Evolutionary conservation across 2,797 vertebrate genomes (phyloP).

Genomic region (Aulostomus chinensis): DNA sequence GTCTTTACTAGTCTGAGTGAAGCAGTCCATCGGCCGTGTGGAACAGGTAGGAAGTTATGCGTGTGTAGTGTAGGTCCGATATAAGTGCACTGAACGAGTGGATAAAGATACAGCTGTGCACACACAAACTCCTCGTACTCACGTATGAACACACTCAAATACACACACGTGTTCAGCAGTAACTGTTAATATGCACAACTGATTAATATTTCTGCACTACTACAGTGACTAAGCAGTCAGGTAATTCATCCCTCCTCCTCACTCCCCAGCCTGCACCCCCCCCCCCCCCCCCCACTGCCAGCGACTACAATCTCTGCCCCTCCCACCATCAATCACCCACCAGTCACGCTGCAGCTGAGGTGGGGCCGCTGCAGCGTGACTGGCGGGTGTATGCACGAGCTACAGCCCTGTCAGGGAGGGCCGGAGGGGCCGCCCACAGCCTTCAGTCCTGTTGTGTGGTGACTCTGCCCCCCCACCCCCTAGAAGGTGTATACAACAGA

Average conservation of each 20-base stretch:
- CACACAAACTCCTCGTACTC: slow-evolving; percentile 49
- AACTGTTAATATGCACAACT: slow-evolving; percentile 77
- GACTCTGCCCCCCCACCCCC: slow-evolving; percentile 30
- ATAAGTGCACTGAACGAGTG: slow-evolving; percentile 78
- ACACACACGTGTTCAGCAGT: slow-evolving; percentile 67
- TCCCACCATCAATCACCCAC: slow-evolving; percentile 16
- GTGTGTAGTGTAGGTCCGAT: slow-evolving; percentile 73
- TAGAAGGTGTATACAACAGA: slow-evolving; percentile 52
- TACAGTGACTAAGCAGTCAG: slow-evolving; percentile 69
- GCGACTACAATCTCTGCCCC: slow-evolving; percentile 18
- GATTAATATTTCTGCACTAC: slow-evolving; percentile 75
- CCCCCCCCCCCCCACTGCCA: slow-evolving; percentile 30
- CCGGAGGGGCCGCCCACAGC: slow-evolving; percentile 23
- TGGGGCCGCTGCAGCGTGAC: slow-evolving; percentile 51
- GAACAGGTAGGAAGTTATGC: slow-evolving; percentile 50
- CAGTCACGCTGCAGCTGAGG: slow-evolving; percentile 44
- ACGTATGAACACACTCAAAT: slow-evolving; percentile 53
- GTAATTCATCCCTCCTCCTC: slow-evolving; percentile 41
- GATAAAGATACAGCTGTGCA: slow-evolving; percentile 61
- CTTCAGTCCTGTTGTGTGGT: slow-evolving; percentile 34
- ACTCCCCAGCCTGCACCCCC: slow-evolving; percentile 20
- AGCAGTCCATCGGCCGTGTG: slow-evolving; percentile 34
- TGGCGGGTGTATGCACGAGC: slow-evolving; percentile 49
- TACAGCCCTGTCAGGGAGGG: slow-evolving; percentile 36
- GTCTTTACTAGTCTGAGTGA: slow-evolving; percentile 20